Percentiles rank a stretch among this genome's conserved stretches.
Conservation (phyloP, 1,140 invertebrate species). For the Diuraphis noxia region DNA sequence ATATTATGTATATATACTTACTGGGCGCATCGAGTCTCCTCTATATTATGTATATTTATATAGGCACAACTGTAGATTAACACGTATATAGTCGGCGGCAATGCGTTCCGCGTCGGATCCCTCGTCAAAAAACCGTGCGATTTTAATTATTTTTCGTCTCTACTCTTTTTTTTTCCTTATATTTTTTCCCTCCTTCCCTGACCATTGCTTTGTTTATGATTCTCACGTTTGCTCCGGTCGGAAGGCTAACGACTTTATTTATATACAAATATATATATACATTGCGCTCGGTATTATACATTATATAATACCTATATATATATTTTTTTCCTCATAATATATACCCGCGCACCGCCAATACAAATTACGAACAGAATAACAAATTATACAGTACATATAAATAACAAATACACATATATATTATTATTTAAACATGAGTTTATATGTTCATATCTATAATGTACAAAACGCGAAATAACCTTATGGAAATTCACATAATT, state of each 20-base stretch:
- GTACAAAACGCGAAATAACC: neutral
- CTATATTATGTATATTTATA: neutral
- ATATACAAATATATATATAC: neutral
- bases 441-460: neutral
- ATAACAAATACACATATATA: neutral
- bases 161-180: slow-evolving; percentile 11
- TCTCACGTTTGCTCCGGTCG: slow-evolving; percentile 37
- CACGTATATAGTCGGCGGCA: slow-evolving; percentile 28
- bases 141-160: slow-evolving; percentile 53
- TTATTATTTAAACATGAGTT: neutral
- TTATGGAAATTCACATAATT: neutral
- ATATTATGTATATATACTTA: neutral
- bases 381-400: slow-evolving; percentile 23
- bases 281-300: neutral
- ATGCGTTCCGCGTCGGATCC: slow-evolving; percentile 50
- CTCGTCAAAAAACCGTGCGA: slow-evolving; percentile 46
- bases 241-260: slow-evolving; percentile 37
- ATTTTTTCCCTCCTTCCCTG: neutral
- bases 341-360: neutral
- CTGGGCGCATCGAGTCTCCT: neutral
- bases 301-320: no score
- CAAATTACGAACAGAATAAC: slow-evolving; percentile 4
- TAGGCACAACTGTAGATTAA: slow-evolving; percentile 23
- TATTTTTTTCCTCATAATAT: neutral
- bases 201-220: neutral